Conservation (phyloP, 1,140 invertebrate genomes). For the Papilio helenus region DNA sequence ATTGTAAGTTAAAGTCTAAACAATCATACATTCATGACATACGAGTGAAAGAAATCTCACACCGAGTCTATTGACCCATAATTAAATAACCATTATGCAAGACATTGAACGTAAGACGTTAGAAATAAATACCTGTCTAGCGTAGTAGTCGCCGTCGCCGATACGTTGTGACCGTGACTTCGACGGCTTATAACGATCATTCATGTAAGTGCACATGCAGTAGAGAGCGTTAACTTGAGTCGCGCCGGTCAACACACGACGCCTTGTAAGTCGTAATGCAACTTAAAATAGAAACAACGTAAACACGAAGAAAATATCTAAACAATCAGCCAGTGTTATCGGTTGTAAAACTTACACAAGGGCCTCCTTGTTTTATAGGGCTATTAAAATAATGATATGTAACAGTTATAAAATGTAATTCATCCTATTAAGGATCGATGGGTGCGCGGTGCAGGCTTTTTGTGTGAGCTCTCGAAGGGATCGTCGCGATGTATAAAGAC, state of each 20-base stretch:
- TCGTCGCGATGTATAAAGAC: conserved; percentile 69
- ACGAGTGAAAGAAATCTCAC: conserved; percentile 45
- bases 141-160: not conserved
- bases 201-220: conserved; percentile 2
- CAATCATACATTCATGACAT: conserved; percentile 47
- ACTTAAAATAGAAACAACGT: conserved; percentile 48
- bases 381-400: conserved; percentile 73
- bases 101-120: conserved; percentile 33
- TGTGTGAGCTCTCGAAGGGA: conserved; percentile 66
- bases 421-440: conserved; percentile 52
- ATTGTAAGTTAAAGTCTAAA: conserved; percentile 28
- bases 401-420: conserved; percentile 69
- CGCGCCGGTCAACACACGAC: conserved; percentile 14
- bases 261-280: conserved; percentile 42
- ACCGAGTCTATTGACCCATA: conserved; percentile 61
- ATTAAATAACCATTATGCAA: conserved; percentile 67
- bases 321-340: conserved; percentile 52
- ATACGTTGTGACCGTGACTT: conserved; percentile 29
- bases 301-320: conserved; percentile 48
- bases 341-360: conserved; percentile 48
- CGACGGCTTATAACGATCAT: conserved; percentile 5
- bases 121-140: conserved; percentile 36
- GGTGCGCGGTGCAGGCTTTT: conserved; percentile 52
- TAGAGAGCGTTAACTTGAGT: conserved; percentile 28
- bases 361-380: conserved; percentile 61